phyloP scores from a whole-genome alignment of 2,113 vertebrate species.

The Stegostoma tigrinum region DNA sequence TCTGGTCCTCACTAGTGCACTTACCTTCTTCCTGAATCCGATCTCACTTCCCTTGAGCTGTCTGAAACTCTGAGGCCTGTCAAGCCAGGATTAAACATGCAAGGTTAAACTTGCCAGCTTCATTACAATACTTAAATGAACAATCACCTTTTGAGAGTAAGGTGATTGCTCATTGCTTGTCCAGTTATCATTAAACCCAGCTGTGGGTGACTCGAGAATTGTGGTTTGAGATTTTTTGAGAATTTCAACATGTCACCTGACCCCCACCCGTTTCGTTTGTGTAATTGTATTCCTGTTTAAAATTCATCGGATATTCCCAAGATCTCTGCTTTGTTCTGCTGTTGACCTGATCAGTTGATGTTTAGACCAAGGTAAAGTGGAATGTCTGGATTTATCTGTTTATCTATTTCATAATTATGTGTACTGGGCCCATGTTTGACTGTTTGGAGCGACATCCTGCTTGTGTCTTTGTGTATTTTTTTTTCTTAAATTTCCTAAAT shows the following conservation, averaged over 20 bases:
- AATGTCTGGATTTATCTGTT: constrained; percentile 17
- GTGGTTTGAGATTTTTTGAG: neutral
- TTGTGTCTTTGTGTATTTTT: neutral
- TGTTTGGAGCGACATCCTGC: neutral
- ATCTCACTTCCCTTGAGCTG: neutral
- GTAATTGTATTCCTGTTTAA: constrained; percentile 3
- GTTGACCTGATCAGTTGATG: neutral
- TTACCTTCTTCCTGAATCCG: neutral
- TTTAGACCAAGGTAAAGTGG: constrained; percentile 11
- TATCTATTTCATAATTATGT: neutral
- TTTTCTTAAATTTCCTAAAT: neutral
- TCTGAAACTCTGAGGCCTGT: neutral
- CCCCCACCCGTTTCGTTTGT: neutral
- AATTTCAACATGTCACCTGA: neutral
- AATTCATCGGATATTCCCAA: constrained; percentile 6
- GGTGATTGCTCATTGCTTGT: neutral
- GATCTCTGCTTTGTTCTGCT: neutral
- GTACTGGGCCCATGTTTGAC: neutral
- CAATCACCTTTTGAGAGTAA: neutral
- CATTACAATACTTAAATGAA: too few relatives aligned
- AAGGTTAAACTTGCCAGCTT: too few relatives aligned
- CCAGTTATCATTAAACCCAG: neutral
- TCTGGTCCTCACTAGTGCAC: too few relatives aligned
- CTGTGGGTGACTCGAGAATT: neutral
- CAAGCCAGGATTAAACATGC: too few relatives aligned